Evolutionary conservation across 2,113 vertebrate genomes (phyloP).

Genomic region (Gracilinanus agilis): DNA sequence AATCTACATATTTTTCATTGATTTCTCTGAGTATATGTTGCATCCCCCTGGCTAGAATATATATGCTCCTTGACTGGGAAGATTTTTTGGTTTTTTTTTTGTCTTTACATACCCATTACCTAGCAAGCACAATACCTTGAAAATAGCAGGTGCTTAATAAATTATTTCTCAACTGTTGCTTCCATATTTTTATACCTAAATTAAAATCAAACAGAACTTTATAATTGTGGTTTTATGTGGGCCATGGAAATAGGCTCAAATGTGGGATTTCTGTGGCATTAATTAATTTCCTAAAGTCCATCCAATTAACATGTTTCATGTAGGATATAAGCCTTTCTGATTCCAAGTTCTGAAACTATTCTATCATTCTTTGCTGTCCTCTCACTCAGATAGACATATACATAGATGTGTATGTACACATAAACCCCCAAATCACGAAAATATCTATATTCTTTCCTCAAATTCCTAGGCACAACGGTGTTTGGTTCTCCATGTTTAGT

Average conservation of each 20-base stretch:
- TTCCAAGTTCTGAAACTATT: not conserved
- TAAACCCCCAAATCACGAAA: not conserved
- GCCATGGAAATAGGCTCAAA: not conserved
- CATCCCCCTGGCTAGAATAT: not conserved
- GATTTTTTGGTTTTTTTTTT: not conserved
- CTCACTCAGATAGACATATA: not conserved
- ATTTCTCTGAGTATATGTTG: not conserved
- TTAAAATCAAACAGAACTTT: not conserved
- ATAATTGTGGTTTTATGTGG: not conserved
- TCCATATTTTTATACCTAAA: not conserved
- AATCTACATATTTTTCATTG: not conserved
- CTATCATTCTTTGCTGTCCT: constrained; percentile 9
- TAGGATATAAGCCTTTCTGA: not conserved
- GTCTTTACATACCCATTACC: not conserved
- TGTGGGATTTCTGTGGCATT: not conserved
- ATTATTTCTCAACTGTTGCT: not conserved
- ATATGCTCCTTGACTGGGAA: not conserved
- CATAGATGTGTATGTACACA: not conserved
- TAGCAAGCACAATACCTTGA: not conserved
- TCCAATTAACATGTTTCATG: not conserved
- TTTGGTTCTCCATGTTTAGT: not conserved
- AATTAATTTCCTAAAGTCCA: not conserved
- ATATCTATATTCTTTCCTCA: not conserved
- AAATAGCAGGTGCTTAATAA: not conserved
- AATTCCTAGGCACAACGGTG: not conserved